Base-by-base conservation (phyloP, 2,113 vertebrate genomes). In the Acinonyx jubatus region DNA sequence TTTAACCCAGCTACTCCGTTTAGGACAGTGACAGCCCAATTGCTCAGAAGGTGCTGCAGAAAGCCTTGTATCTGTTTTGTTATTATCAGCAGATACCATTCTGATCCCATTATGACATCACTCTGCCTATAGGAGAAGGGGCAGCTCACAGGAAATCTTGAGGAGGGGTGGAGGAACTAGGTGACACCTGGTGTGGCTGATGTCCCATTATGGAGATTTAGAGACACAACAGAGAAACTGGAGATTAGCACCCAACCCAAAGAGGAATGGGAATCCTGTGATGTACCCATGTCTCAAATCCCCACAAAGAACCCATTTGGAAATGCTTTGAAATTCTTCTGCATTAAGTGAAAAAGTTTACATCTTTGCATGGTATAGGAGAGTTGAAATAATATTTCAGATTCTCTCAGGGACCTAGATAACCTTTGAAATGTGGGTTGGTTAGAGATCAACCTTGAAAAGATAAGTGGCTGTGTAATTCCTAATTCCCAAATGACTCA, bases 401-500 rank as follows among this genome's bases (percentile, higher is more conserved):
- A 55, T 85, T 89, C 18, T 55, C 41, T 50, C n/a, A 57, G 10
- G 38, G 29, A 73, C 55, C 52, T 89, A 85, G 63, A 80, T 68
- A 76, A 76, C 27, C 29, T 95, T 55, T 65, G 83, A 90, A 96
- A 71, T 73, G 9, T 80, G 38, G 27, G 27, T 82, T 81, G 69
- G 25, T 48, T 38, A 78, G 68, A 95, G 36, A 91, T 18, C 23
- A 71, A 21, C 7, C 45, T 83, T 86, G 29, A 92, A 82, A 93
- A 94, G 45, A 41, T 15, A 90, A 95, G 31, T 80, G 80, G 12
- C 29, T 68, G 8, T 68, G 4, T 83, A 45, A 90, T 84, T 94
- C 83, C 80, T 83, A 92, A 52, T 38, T 96, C 69, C 78, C 90
- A 95, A 81, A 61, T 18, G 48, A 38, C 79, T 97, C 74, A 69